Percentiles rank a stretch among this genome's conserved stretches.
These are phyloP conservation scores for Lycodopsis pacificus DNA, from an alignment of 2,797 vertebrate genomes.

Conservation along the genomic window DNA sequence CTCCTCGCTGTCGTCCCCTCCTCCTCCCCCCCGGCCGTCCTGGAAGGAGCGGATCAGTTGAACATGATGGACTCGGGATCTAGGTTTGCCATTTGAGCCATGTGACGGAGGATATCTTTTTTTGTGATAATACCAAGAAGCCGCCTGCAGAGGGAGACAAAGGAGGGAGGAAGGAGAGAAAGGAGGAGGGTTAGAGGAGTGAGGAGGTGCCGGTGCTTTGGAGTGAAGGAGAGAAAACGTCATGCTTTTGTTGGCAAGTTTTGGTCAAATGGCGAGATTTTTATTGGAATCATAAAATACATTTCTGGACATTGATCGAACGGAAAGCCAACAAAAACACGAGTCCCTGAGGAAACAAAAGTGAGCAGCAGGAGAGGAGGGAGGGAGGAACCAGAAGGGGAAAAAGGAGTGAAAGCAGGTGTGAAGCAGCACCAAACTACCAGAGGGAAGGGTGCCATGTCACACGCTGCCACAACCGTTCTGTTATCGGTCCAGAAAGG, in stretches of 20 bases:
- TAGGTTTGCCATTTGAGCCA: slow-evolving; percentile 99
- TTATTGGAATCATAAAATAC: background rate
- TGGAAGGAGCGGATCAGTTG: slow-evolving; percentile 91
- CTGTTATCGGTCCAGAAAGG: slow-evolving; percentile 23
- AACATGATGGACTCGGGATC: slow-evolving; percentile 99
- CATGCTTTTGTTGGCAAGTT: slow-evolving; percentile 67
- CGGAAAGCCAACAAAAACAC: slow-evolving; percentile 73
- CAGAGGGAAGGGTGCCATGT: slow-evolving; percentile 18
- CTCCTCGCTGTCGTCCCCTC: slow-evolving; percentile 85
- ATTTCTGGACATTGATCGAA: background rate
- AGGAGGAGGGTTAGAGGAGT: slow-evolving; percentile 8
- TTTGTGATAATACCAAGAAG: slow-evolving; percentile 99
- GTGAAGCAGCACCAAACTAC: slow-evolving; percentile 38
- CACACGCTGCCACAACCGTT: background rate
- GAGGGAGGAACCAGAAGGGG: background rate
- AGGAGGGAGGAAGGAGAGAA: slow-evolving; percentile 2
- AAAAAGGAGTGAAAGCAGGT: slow-evolving; percentile 2
- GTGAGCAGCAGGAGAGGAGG: slow-evolving; percentile 37
- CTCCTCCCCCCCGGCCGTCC: slow-evolving; percentile 52
- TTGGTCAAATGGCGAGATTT: slow-evolving; percentile 25
- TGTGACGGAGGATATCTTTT: slow-evolving; percentile 99
- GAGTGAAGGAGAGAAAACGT: slow-evolving; percentile 25
- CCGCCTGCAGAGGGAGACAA: slow-evolving; percentile 87
- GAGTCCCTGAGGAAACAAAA: slow-evolving; percentile 49
- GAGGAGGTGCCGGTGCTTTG: slow-evolving; percentile 29